Conservation (phyloP, 2,113 vertebrate genomes). For the Callipepla squamata region DNA sequence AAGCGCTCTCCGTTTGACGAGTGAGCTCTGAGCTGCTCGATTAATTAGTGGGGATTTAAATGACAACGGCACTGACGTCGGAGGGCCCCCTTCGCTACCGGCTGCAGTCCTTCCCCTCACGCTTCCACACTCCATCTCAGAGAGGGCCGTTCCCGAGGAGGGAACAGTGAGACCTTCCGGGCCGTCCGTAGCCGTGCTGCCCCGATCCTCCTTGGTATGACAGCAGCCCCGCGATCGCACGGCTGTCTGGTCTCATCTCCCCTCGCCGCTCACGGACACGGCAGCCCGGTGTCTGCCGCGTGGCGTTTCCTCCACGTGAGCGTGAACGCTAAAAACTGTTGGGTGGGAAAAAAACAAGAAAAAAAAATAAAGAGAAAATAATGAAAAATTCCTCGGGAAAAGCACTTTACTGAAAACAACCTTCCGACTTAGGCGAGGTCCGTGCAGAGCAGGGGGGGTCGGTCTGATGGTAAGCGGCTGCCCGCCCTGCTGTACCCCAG, state of each 20-base stretch:
- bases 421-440: not conserved
- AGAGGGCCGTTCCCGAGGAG: not conserved
- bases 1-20: not conserved
- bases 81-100: not conserved
- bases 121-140: not conserved
- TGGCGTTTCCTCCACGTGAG: not conserved
- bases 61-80: not conserved
- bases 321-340: not conserved
- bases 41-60: constrained; percentile 21
- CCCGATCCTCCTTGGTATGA: not conserved
- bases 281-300: not conserved
- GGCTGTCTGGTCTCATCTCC: constrained; percentile 9
- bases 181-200: not conserved
- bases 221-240: not conserved
- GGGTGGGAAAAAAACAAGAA: not conserved
- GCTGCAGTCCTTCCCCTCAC: not conserved
- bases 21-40: constrained; percentile 17
- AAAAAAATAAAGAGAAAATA: not conserved
- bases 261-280: not conserved
- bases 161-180: not conserved
- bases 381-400: not conserved
- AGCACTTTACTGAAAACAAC: constrained; percentile 63
- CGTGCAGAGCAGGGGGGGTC: not conserved
- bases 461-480: constrained; percentile 28
- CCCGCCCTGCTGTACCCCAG: constrained; percentile 39